Percentiles rank a stretch among this genome's conserved stretches.
These are phyloP conservation scores for Eulemur rufifrons DNA, from an alignment of 2,113 vertebrate genomes.

Conservation along the genomic window DNA sequence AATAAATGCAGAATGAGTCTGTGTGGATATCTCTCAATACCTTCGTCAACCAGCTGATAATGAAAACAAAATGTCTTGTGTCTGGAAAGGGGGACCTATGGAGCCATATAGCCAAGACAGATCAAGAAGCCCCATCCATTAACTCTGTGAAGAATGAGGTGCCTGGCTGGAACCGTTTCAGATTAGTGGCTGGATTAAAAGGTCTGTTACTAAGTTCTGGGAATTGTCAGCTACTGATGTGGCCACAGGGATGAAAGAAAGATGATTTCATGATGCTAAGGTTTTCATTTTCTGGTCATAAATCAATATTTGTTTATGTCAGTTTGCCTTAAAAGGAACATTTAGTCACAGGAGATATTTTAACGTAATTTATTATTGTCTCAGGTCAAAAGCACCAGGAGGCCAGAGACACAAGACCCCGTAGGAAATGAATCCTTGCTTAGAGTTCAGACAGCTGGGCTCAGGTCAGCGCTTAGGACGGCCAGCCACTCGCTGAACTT, in stretches of 20 bases:
- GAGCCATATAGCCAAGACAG: neutral
- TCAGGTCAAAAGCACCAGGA: neutral
- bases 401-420: neutral
- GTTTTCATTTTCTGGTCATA: slow-evolving; percentile 36
- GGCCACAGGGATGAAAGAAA: neutral
- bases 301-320: neutral
- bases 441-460: no score
- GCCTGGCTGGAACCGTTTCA: neutral
- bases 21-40: neutral
- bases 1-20: neutral
- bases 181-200: neutral
- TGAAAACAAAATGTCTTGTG: slow-evolving; percentile 2
- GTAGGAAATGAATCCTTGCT: neutral
- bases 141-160: neutral
- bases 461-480: neutral
- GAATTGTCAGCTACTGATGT: neutral
- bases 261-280: neutral
- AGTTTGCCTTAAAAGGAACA: neutral
- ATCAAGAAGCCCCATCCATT: neutral
- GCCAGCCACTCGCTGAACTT: neutral
- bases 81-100: neutral
- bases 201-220: neutral
- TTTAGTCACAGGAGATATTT: neutral
- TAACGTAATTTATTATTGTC: neutral
- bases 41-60: neutral